Base-by-base conservation (phyloP, 2,888 invertebrate species). In the Macrophya alboannulata region DNA sequence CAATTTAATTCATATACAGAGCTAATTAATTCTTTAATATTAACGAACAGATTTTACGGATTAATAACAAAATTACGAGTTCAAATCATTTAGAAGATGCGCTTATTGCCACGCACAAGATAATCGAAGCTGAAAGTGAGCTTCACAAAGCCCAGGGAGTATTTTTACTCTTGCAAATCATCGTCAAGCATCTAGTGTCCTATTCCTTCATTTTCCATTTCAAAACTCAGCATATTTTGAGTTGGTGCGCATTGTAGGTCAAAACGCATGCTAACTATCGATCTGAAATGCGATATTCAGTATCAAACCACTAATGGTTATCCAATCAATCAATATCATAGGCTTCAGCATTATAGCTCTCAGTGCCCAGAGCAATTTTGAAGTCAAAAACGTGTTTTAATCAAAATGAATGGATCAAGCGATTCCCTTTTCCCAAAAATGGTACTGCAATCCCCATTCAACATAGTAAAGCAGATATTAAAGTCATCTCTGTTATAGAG, bases 401-500 rank as follows among this genome's bases (percentile, higher is more conserved):
- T 10, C 21, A 25, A 62, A 62, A 25, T 25, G 21, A n/a, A 21
- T 9, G 21, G 25, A 25, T 62, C 25, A 2, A 31, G 31, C 3
- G 25, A 12, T 12, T 37, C 68, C 68, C 1, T 37, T 68, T 37
- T 37, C 37, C 5, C 37, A 17, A 37, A 37, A 68, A 68, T 68
- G 8, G 2, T 68, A 37, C 37, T 31, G 12, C 25, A 62, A 62
- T 62, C 25, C 2, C 21, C 3, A 12, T 21, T 31, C 8, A 12
- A 62, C 21, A 12, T 31, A 25, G 55, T 55, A n/a, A n/a, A 55
- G 55, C n/a, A n/a, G 6, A 68, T 37, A 68, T 68, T 37, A 37
- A 37, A 68, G 37, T 68, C 15, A 37, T 15, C 37, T 68, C 68
- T 68, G 68, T 68, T 17, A 68, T 17, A 68, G 68, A 62, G 55